phyloP scores from a whole-genome alignment of 2,888 invertebrate species.

The Cosmorhoe ocellata region DNA sequence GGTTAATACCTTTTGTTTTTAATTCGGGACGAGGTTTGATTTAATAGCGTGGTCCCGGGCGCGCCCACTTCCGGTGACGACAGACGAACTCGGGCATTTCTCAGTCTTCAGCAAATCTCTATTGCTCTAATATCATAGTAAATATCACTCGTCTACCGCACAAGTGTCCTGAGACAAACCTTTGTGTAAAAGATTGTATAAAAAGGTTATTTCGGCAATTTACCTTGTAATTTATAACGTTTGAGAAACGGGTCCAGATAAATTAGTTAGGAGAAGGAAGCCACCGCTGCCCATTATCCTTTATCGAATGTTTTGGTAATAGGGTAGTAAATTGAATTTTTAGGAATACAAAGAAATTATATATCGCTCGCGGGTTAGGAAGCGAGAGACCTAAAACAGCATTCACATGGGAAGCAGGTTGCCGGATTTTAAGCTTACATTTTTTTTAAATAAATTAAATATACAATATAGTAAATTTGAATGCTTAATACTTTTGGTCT shows the following conservation, averaged over 20 bases:
- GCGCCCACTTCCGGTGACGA: too few species aligned
- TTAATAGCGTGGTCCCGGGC: conserved; percentile 22
- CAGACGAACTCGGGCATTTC: too few species aligned
- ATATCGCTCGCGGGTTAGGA: conserved; percentile 12
- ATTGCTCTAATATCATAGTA: too few species aligned
- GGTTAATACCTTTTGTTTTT: conserved; percentile 37
- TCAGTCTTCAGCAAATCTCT: too few species aligned
- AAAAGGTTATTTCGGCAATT: too few species aligned
- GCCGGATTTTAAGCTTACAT: not conserved
- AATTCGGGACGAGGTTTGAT: conserved; percentile 34
- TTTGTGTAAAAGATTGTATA: too few species aligned
- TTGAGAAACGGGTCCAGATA: not conserved
- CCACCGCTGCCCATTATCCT: conserved; percentile 3
- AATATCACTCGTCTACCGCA: too few species aligned
- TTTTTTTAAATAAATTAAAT: too few species aligned
- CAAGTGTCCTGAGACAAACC: too few species aligned
- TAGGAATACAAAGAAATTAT: conserved; percentile 19
- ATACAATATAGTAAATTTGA: too few species aligned
- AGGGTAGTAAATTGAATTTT: conserved; percentile 24
- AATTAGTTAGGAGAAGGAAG: not conserved
- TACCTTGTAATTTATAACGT: too few species aligned
- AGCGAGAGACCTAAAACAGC: not conserved
- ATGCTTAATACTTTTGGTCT: too few species aligned
- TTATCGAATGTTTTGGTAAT: conserved; percentile 15
- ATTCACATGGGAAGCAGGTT: conserved; percentile 1